A percentile compares a stretch with the other conserved stretches of the same genome.
Conservation (phyloP, 2,888 invertebrate genomes). For the Oegoconia quadripuncta region DNA sequence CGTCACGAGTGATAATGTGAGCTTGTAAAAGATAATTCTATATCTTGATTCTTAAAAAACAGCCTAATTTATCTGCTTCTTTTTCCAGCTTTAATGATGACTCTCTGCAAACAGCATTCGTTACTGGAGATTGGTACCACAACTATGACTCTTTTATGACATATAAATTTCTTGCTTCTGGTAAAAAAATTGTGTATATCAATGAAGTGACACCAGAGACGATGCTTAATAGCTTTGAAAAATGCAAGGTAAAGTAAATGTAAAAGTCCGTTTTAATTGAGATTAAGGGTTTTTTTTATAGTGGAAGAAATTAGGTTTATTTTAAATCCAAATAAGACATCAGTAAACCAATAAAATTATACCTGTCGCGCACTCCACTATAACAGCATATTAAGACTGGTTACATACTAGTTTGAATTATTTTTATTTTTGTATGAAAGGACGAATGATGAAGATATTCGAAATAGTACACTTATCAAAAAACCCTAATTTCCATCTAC, state of each 20-base stretch:
- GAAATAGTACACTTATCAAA: no score
- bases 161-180: conserved; percentile 48
- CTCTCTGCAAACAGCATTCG: conserved; percentile 39
- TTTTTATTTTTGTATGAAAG: no score
- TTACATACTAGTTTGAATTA: no score
- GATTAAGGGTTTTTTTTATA: no score
- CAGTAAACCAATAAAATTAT: no score
- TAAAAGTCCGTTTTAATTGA: conserved; percentile 8
- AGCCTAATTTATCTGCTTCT: background rate
- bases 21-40: no score
- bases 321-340: no score
- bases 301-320: no score
- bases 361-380: background rate
- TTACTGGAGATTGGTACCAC: conserved; percentile 56
- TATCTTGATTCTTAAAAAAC: no score
- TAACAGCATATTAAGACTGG: background rate
- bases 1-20: no score
- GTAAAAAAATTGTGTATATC: conserved; percentile 47
- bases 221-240: conserved; percentile 37
- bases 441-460: no score
- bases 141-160: conserved; percentile 58
- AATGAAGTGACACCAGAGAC: conserved; percentile 25
- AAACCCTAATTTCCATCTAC: no score
- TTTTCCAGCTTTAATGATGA: conserved; percentile 43
- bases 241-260: conserved; percentile 35